Evolutionary conservation across 2,113 vertebrate genomes (phyloP).

Genomic region (Carassius auratus): DNA sequence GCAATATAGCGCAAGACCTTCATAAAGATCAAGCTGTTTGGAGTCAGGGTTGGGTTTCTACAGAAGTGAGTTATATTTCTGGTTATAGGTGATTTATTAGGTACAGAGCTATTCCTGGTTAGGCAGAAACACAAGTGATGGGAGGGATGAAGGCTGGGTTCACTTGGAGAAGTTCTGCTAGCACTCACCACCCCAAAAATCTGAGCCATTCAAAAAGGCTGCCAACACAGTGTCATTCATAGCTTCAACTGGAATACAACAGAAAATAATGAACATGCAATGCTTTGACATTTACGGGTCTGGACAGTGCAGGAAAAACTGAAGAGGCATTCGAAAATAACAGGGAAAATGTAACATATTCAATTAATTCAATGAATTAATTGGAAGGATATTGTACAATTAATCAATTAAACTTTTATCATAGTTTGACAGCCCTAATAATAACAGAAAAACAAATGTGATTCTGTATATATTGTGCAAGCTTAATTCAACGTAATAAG

Average conservation of each 20-base stretch:
- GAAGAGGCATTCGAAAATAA: background rate
- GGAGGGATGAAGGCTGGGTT: constrained; percentile 59
- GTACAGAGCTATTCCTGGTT: constrained; percentile 74
- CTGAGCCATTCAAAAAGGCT: constrained; percentile 96
- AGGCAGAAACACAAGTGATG: constrained; percentile 62
- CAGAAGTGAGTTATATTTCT: constrained; percentile 9
- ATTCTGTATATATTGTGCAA: background rate
- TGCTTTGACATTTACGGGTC: constrained; percentile 10
- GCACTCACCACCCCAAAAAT: constrained; percentile 96
- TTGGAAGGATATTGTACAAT: no score
- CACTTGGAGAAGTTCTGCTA: constrained; percentile 66
- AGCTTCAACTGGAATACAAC: constrained; percentile 95
- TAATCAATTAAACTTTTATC: no score
- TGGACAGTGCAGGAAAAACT: background rate
- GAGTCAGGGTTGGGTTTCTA: constrained; percentile 5
- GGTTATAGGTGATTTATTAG: constrained; percentile 66
- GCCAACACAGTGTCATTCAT: constrained; percentile 94
- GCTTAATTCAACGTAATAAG: background rate
- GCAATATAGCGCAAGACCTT: background rate
- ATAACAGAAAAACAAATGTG: background rate
- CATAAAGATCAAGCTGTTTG: background rate
- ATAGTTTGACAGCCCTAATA: background rate
- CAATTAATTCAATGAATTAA: no score
- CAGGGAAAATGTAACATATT: background rate
- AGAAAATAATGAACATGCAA: constrained; percentile 84